These are phyloP conservation scores for Hylaea fasciaria DNA, from an alignment of 2,888 invertebrate genomes.

Conservation along the genomic window DNA sequence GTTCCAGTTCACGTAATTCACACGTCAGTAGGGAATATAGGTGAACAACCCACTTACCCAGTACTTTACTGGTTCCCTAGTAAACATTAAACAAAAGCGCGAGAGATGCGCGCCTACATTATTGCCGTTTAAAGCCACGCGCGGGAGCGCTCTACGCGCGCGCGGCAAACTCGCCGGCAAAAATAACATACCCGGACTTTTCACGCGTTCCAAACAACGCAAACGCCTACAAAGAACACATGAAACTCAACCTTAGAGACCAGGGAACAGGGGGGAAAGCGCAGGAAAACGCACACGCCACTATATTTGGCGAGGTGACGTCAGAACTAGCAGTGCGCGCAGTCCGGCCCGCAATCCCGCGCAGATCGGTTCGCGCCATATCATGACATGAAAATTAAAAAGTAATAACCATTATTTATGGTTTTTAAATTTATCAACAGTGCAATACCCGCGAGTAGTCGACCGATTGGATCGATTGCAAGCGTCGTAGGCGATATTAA, in stretches of 20 bases:
- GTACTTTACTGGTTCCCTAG: constrained; percentile 45
- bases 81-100: constrained; percentile 56
- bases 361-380: constrained; percentile 66
- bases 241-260: constrained; percentile 48
- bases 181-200: constrained; percentile 80
- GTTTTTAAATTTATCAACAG: constrained; percentile 48
- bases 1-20: constrained; percentile 34
- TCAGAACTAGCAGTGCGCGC: constrained; percentile 66
- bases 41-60: constrained; percentile 46
- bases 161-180: constrained; percentile 77
- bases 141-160: constrained; percentile 58
- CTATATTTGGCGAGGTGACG: constrained; percentile 80
- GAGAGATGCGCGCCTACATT: constrained; percentile 58
- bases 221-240: constrained; percentile 40
- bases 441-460: constrained; percentile 49
- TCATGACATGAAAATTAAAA: constrained; percentile 48
- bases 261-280: constrained; percentile 46
- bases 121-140: constrained; percentile 82
- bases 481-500: constrained; percentile 43
- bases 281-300: constrained; percentile 45
- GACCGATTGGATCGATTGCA: constrained; percentile 37
- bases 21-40: constrained; percentile 37
- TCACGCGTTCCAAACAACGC: constrained; percentile 51
- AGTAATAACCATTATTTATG: constrained; percentile 56
- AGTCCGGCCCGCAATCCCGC: constrained; percentile 73